Base-by-base conservation (phyloP, 2,888 invertebrate species). In the Apotomis turbidana region DNA sequence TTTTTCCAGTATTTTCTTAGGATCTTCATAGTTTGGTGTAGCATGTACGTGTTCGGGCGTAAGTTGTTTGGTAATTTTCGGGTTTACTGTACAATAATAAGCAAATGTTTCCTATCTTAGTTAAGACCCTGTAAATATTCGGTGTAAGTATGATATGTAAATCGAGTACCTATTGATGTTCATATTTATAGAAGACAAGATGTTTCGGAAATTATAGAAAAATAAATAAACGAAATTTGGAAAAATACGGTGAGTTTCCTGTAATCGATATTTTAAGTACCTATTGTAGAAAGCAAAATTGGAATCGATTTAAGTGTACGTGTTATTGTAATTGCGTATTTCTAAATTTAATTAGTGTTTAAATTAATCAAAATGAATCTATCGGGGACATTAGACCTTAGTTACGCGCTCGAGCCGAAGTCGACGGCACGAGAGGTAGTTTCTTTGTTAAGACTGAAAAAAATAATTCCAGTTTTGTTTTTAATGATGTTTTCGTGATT, bases 31-130 rank as follows among this genome's bases (percentile, higher is more conserved):
- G 89, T 87, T 87, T 80, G 82, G 80, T 81, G 88, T 93, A 92
- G 90, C 85, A 85, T 79, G 78, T 80, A 75, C 82, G 90, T 92
- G 87, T 88, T 88, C 86, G 75, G 75, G 77, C 77, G 81, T 90
- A 89, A 90, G 89, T 88, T 89, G 90, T 91, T 93, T 88, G 86
- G 84, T 91, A 90, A 88, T 90, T 87, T 84, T 91, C 90, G 88
- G 80, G 81, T 89, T 88, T 86, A 84, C 83, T 93, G 90, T 91
- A 91, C 84, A 88, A 87, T 88, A 86, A 86, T 87, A 90, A 91
- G 88, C 85, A 87, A 89, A 92, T 90, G 93, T 93, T 93, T 93
- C 93, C 93, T 93, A 93, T 91, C 87, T 82, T 92, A 93, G 90
- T 85, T 89, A 89, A 89, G 81, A 85, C 82, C 84, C 83, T 84